phyloP scores from a whole-genome alignment of 64 coral and sea anemone species.

The Astreopora myriophthalma region DNA sequence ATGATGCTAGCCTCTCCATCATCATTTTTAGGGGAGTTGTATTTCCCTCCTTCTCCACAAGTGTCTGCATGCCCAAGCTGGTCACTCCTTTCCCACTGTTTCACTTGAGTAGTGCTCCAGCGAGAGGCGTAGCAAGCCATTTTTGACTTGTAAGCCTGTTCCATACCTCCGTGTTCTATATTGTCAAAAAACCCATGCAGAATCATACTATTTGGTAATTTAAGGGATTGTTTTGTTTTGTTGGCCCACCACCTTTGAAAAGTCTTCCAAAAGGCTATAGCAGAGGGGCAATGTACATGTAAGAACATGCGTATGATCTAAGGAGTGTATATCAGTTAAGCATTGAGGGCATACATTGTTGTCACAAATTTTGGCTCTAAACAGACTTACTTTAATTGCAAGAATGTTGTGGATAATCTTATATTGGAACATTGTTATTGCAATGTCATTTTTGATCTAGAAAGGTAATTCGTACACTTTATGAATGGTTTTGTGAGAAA shows the following conservation, averaged over 20 bases:
- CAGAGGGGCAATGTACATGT: not conserved
- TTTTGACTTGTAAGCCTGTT: no score
- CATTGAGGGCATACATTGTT: not conserved
- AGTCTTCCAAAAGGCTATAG: not conserved
- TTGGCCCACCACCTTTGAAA: not conserved
- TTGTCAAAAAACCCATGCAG: not conserved
- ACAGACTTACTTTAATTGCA: not conserved
- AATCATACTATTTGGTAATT: not conserved
- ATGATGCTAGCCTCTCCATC: no score
- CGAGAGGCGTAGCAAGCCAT: no score
- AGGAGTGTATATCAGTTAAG: not conserved
- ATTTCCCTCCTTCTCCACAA: no score
- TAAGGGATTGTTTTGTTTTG: not conserved
- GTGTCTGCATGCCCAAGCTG: no score
- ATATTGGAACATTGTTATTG: conserved; percentile 6
- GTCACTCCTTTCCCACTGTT: no score
- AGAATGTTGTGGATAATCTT: conserved; percentile 1
- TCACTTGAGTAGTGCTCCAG: no score
- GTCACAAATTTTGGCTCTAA: not conserved
- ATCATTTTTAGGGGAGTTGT: no score
- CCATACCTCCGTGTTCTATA: no score
- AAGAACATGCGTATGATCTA: conserved; percentile 18
- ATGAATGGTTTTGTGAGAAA: not conserved
- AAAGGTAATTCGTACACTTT: conserved; percentile 1
- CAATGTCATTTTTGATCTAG: not conserved